These are phyloP conservation scores for Erebia ligea DNA, from an alignment of 2,888 invertebrate genomes.

Conservation along the genomic window DNA sequence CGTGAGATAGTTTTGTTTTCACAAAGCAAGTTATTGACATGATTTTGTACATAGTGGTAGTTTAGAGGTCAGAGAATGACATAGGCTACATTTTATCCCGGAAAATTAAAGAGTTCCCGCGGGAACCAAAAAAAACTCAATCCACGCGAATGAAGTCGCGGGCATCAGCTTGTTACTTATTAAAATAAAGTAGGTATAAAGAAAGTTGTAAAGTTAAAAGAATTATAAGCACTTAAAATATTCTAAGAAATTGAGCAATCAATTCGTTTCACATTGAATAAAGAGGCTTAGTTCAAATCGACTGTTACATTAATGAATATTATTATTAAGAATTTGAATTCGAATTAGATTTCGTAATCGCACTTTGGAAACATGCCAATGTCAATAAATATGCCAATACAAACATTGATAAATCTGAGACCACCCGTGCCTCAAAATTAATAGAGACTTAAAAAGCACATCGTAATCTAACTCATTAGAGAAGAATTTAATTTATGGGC, in stretches of 20 bases:
- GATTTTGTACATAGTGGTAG: no score
- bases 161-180: no score
- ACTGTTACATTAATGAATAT: neutral
- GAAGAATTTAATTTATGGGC: conserved; percentile 66
- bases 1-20: no score
- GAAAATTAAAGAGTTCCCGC: no score
- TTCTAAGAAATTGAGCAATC: neutral
- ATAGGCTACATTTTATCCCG: no score
- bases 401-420: conserved; percentile 45
- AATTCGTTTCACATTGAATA: neutral
- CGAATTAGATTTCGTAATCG: neutral
- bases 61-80: no score
- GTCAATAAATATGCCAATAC: conserved; percentile 36
- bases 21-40: no score
- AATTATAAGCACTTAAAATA: neutral
- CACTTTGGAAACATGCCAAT: neutral
- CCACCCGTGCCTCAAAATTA: conserved; percentile 62
- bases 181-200: no score
- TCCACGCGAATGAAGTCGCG: no score
- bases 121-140: no score
- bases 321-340: neutral
- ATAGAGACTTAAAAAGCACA: conserved; percentile 60
- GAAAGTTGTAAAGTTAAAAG: neutral
- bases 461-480: conserved; percentile 75
- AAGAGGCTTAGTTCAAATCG: neutral